Percentiles rank a stretch among this genome's conserved stretches.
phyloP scores from a whole-genome alignment of 37 sponge, comb jelly and placozoan species.

The Chondrosia reniformis region DNA sequence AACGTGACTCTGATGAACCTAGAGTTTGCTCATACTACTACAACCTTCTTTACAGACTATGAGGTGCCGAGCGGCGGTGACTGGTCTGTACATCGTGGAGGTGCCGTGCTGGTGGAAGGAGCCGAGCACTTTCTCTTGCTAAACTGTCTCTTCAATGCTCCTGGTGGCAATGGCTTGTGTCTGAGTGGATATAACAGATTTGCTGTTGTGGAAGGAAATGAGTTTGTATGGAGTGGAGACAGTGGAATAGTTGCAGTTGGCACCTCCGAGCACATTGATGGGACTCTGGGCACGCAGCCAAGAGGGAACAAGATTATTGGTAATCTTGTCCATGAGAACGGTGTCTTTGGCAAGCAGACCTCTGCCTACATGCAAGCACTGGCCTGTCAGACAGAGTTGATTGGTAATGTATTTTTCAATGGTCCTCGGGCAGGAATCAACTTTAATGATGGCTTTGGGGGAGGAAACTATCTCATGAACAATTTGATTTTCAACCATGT shows the following conservation, averaged over 20 bases:
- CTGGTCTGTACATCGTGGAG: conserved; percentile 55
- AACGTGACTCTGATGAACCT: conserved; percentile 20
- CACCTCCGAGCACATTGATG: conserved; percentile 38
- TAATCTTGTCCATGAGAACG: conserved; percentile 59
- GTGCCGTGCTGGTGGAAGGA: conserved; percentile 37
- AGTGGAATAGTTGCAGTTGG: conserved; percentile 66
- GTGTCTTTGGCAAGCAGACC: conserved; percentile 58
- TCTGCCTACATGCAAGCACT: conserved; percentile 38
- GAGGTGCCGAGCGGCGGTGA: conserved; percentile 64
- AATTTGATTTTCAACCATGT: conserved; percentile 60
- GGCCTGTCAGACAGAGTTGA: conserved; percentile 25
- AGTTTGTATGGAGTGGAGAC: conserved; percentile 59
- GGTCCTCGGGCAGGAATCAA: conserved; percentile 62
- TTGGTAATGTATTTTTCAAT: conserved; percentile 50
- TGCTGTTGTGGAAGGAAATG: conserved; percentile 34
- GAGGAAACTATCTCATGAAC: conserved; percentile 29
- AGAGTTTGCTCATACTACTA: conserved; percentile 47
- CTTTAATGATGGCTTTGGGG: conserved; percentile 67
- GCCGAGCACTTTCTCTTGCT: conserved; percentile 19
- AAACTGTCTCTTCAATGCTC: conserved; percentile 41
- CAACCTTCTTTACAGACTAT: conserved; percentile 42
- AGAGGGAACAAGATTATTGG: conserved; percentile 23
- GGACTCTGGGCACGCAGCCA: conserved; percentile 44
- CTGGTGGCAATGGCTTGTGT: conserved; percentile 50
- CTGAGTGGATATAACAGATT: conserved; percentile 42